Percentiles rank a stretch among this genome's conserved stretches.
phyloP scores from a whole-genome alignment of 1,140 invertebrate species.

The Hycleus cichorii region DNA sequence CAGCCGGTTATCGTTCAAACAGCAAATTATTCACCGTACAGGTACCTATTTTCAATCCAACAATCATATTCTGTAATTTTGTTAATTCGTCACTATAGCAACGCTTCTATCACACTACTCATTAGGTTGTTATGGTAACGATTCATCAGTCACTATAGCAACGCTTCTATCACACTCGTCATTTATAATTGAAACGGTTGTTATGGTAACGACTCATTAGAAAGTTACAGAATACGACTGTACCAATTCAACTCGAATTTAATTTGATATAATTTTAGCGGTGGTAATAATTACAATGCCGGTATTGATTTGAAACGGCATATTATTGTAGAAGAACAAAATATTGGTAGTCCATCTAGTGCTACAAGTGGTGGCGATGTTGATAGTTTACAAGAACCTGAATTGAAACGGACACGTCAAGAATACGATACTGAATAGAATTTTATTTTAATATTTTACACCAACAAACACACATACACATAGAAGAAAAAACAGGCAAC shows the following conservation, averaged over 20 bases:
- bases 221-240: background rate
- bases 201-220: too few relatives aligned
- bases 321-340: constrained; percentile 35
- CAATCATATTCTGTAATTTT: background rate
- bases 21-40: constrained; percentile 38
- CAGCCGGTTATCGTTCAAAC: constrained; percentile 41
- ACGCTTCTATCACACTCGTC: too few relatives aligned
- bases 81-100: too few relatives aligned
- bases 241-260: background rate
- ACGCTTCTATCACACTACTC: too few relatives aligned
- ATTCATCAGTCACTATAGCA: too few relatives aligned
- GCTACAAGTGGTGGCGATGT: constrained; percentile 24
- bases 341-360: constrained; percentile 35
- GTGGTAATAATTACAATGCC: constrained; percentile 21
- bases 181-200: too few relatives aligned
- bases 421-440: constrained; percentile 38
- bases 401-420: constrained; percentile 34
- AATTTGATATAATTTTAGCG: constrained; percentile 4
- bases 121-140: too few relatives aligned
- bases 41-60: constrained; percentile 18
- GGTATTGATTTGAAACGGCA: constrained; percentile 38
- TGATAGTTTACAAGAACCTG: constrained; percentile 33
- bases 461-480: too few relatives aligned
- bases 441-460: background rate
- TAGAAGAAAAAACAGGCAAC: background rate